These are phyloP conservation scores for Caenorhabditis virilis DNA, from an alignment of 2,888 invertebrate species.

Conservation along the genomic window DNA sequence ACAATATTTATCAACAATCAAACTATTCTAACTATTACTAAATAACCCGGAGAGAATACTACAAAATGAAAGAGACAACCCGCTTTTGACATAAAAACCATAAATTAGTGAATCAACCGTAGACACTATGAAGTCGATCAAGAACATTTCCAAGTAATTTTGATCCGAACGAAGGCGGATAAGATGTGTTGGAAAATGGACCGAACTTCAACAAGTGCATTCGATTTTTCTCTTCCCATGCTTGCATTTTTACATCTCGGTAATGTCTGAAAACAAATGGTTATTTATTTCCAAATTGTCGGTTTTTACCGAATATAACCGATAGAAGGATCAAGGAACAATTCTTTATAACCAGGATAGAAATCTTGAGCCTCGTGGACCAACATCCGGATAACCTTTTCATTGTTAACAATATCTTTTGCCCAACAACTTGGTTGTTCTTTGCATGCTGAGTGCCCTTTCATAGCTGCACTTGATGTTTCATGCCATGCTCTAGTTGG, in stretches of 20 bases:
- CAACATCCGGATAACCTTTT: conserved; percentile 29
- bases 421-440: conserved; percentile 35
- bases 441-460: conserved; percentile 18
- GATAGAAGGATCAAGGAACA: conserved; percentile 21
- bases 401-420: conserved; percentile 32
- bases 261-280: conserved; percentile 20
- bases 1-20: no score
- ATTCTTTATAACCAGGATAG: conserved; percentile 27
- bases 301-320: conserved; percentile 20
- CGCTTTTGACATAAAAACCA: no score
- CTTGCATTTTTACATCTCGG: conserved; percentile 35
- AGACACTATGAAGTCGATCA: conserved; percentile 19
- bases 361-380: conserved; percentile 33
- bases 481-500: conserved; percentile 34
- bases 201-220: conserved; percentile 18
- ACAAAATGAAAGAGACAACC: no score
- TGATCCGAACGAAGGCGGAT: conserved; percentile 7
- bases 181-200: conserved; percentile 24
- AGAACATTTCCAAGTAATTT: conserved; percentile 23
- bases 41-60: no score
- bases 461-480: conserved; percentile 28
- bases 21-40: no score
- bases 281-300: conserved; percentile 5
- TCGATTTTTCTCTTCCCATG: conserved; percentile 27
- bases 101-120: conserved; percentile 6